phyloP scores from a whole-genome alignment of 2,797 vertebrate genomes.

The Cynodonichthys magdalenae region DNA sequence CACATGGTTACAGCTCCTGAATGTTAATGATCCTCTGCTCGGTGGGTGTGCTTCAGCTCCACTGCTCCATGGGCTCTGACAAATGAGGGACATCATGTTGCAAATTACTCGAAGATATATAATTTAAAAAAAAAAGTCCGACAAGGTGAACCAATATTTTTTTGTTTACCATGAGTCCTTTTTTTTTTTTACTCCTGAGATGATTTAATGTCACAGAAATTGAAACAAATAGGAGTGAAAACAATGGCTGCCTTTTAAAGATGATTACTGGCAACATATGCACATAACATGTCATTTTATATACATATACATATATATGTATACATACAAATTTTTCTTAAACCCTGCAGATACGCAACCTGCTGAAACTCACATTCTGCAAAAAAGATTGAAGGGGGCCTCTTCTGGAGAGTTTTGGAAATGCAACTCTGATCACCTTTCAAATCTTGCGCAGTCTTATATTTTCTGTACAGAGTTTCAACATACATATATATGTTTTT shows the following conservation, averaged over 20 bases:
- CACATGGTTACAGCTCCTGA: conserved; percentile 49
- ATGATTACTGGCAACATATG: not conserved
- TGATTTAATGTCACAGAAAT: not conserved
- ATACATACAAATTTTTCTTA: not conserved
- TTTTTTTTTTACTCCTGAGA: too few relatives aligned
- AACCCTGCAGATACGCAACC: too few relatives aligned
- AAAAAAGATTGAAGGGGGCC: conserved; percentile 32
- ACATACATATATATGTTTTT: too few relatives aligned
- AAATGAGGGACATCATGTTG: conserved; percentile 52
- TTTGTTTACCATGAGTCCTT: conserved; percentile 2
- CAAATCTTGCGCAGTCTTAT: not conserved
- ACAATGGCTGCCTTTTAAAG: not conserved
- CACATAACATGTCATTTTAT: not conserved
- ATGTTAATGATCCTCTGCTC: conserved; percentile 58
- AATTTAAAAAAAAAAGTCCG: conserved; percentile 3
- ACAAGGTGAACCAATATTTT: conserved; percentile 32
- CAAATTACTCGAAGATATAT: conserved; percentile 25
- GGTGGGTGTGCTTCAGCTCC: conserved; percentile 37
- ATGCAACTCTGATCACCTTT: not conserved
- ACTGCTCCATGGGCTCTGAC: conserved; percentile 24
- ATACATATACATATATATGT: too few relatives aligned
- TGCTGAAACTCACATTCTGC: not conserved
- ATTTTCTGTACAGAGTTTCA: too few relatives aligned
- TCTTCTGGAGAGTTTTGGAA: conserved; percentile 45
- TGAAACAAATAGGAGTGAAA: not conserved